A percentile compares a stretch with the other conserved stretches of the same genome.
Evolutionary conservation across 1,140 invertebrate species (phyloP).

Genomic region (Bombus consobrinus): DNA sequence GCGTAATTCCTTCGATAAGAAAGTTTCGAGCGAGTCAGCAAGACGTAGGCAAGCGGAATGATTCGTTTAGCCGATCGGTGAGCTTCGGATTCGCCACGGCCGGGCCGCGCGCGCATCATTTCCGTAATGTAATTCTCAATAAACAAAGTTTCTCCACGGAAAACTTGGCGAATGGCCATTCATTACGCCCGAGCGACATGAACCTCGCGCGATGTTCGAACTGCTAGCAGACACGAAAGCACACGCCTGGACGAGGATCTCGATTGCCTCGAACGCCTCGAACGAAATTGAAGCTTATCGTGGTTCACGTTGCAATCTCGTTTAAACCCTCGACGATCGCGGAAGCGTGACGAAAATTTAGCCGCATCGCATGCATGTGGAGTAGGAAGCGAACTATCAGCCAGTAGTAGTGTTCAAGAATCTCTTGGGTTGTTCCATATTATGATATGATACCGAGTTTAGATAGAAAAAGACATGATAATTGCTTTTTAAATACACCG

Average conservation of each 20-base stretch:
- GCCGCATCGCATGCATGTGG: neutral
- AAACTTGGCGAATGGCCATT: slow-evolving; percentile 25
- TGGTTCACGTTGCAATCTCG: slow-evolving; percentile 3
- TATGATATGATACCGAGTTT: too few relatives aligned
- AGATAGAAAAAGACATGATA: too few relatives aligned
- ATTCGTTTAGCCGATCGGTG: neutral
- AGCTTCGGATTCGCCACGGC: neutral
- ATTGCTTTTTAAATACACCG: too few relatives aligned
- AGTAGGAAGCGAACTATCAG: neutral
- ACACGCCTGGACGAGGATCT: neutral
- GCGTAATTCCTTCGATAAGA: neutral
- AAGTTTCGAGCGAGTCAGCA: neutral
- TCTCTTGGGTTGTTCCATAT: neutral
- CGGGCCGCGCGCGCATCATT: slow-evolving; percentile 15
- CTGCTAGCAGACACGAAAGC: slow-evolving; percentile 26
- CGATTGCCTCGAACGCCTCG: slow-evolving; percentile 9
- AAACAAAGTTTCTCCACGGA: slow-evolving; percentile 43
- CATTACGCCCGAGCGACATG: slow-evolving; percentile 26
- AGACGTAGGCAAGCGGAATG: slow-evolving; percentile 6
- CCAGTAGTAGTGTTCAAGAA: neutral
- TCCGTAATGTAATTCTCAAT: slow-evolving; percentile 42
- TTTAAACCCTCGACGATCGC: slow-evolving; percentile 13
- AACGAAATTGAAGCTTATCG: slow-evolving; percentile 15
- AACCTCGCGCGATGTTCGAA: neutral
- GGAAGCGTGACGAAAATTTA: slow-evolving; percentile 10